These are phyloP conservation scores for Lordiphosa stackelbergi DNA, from an alignment of 1,140 invertebrate genomes.

Conservation along the genomic window DNA sequence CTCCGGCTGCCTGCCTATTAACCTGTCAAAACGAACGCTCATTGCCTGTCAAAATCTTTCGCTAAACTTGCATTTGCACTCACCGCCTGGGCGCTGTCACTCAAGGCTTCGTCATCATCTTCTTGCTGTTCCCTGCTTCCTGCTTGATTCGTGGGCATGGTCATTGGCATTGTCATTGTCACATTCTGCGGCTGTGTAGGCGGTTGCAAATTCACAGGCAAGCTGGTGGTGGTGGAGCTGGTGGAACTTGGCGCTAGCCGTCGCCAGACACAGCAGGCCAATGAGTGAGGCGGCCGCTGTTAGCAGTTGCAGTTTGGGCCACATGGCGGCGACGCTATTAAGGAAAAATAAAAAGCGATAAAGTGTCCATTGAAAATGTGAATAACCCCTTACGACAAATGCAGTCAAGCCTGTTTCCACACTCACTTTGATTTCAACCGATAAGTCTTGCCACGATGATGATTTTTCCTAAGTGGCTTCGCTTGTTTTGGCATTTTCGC, in stretches of 20 bases:
- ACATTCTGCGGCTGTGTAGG: slow-evolving; percentile 41
- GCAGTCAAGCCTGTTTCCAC: slow-evolving; percentile 53
- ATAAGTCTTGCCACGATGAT: slow-evolving; percentile 43
- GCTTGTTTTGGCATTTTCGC: slow-evolving; percentile 40
- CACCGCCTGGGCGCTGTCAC: slow-evolving; percentile 51
- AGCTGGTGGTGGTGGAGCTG: slow-evolving; percentile 17
- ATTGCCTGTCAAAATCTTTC: slow-evolving; percentile 63
- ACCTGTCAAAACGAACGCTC: slow-evolving; percentile 61
- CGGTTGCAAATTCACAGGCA: slow-evolving; percentile 35
- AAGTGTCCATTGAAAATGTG: slow-evolving; percentile 37
- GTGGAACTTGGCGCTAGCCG: slow-evolving; percentile 28
- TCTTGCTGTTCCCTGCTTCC: neutral
- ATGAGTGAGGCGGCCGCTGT: slow-evolving; percentile 48
- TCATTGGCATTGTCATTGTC: slow-evolving; percentile 40
- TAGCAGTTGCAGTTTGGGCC: slow-evolving; percentile 54
- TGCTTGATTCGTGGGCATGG: neutral
- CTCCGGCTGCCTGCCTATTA: slow-evolving; percentile 47
- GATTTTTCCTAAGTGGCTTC: slow-evolving; percentile 55
- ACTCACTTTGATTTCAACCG: slow-evolving; percentile 57
- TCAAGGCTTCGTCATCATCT: slow-evolving; percentile 27
- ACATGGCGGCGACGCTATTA: slow-evolving; percentile 52
- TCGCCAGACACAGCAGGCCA: slow-evolving; percentile 51
- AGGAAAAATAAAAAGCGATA: slow-evolving; percentile 33
- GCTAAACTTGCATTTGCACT: slow-evolving; percentile 34
- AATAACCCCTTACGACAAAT: slow-evolving; percentile 42